Percentiles rank a stretch among this genome's conserved stretches.
Conservation (phyloP, 2,113 vertebrate genomes). For the Corydoras sp. region DNA sequence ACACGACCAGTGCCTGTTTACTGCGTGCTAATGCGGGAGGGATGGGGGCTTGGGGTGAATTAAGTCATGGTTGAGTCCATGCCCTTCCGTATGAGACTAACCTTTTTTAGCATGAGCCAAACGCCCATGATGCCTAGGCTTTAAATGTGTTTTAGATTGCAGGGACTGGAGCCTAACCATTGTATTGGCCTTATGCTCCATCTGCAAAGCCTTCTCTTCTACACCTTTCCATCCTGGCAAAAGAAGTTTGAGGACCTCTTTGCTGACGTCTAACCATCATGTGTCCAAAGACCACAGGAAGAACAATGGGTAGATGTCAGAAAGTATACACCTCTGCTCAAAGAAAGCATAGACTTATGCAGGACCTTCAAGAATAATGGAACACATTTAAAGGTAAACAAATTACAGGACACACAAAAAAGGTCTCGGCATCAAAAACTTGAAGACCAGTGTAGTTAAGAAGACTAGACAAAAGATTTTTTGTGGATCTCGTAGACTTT, state of each 20-base stretch:
- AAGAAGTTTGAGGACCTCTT: conserved; percentile 41
- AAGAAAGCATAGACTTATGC: conserved; percentile 59
- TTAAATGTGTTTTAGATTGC: conserved; percentile 48
- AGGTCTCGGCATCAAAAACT: conserved; percentile 40
- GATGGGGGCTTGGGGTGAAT: background rate
- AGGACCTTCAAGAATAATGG: conserved; percentile 42
- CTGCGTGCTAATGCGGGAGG: conserved; percentile 24
- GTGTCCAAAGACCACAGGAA: conserved; percentile 21
- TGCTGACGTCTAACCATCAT: conserved; percentile 26
- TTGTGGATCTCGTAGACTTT: conserved; percentile 54
- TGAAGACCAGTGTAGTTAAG: conserved; percentile 60
- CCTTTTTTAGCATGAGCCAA: conserved; percentile 55
- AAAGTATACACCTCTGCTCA: conserved; percentile 53
- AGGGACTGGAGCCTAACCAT: conserved; percentile 48
- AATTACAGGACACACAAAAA: conserved; percentile 34
- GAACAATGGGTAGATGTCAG: conserved; percentile 47
- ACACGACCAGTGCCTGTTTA: conserved; percentile 56
- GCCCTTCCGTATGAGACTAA: conserved; percentile 22
- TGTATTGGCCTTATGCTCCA: conserved; percentile 47
- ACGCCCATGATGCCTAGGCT: conserved; percentile 51
- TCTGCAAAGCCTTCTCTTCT: conserved; percentile 14
- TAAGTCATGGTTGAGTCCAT: conserved; percentile 22
- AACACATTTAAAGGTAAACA: conserved; percentile 15
- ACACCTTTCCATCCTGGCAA: conserved; percentile 36
- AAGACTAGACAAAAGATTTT: conserved; percentile 65